Evolutionary conservation across 2,888 invertebrate genomes (phyloP).

Genomic region (Drosophila villosipedis): DNA sequence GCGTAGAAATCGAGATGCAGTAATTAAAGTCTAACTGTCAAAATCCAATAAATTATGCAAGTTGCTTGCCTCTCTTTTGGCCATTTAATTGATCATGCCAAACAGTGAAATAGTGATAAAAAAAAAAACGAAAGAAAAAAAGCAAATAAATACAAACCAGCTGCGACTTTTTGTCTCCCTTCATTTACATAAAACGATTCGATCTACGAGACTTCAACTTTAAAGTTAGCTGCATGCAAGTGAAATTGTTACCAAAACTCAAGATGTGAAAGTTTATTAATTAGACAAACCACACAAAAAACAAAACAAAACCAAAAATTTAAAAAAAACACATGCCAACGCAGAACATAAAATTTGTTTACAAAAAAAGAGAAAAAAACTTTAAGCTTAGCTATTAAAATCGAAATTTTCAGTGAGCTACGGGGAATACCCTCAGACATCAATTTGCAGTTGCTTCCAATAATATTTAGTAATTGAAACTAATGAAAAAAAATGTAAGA

Average conservation of each 20-base stretch:
- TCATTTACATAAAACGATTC: conserved; percentile 74
- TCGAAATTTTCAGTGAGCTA: background rate
- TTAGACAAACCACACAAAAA: conserved; percentile 54
- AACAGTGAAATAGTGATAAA: conserved; percentile 8
- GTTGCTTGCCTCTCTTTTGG: conserved; percentile 24
- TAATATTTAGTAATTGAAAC: background rate
- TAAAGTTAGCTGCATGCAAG: conserved; percentile 54
- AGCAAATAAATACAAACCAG: background rate
- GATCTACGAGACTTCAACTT: conserved; percentile 26
- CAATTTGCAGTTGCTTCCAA: background rate
- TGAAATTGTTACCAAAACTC: conserved; percentile 62
- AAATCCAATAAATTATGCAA: conserved; percentile 58
- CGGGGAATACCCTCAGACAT: too few relatives aligned
- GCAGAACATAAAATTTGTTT: background rate
- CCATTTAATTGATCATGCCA: conserved; percentile 56
- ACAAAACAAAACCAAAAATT: background rate
- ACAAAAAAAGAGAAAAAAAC: background rate
- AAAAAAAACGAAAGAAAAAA: background rate
- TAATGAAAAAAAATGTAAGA: background rate
- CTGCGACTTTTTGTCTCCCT: conserved; percentile 22
- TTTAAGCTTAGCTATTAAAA: background rate
- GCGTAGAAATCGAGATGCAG: conserved; percentile 58
- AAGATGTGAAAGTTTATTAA: conserved; percentile 77
- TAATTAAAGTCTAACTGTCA: conserved; percentile 77
- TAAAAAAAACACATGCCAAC: conserved; percentile 10